phyloP scores from a whole-genome alignment of 2,797 vertebrate genomes.

The Natrix natrix region DNA sequence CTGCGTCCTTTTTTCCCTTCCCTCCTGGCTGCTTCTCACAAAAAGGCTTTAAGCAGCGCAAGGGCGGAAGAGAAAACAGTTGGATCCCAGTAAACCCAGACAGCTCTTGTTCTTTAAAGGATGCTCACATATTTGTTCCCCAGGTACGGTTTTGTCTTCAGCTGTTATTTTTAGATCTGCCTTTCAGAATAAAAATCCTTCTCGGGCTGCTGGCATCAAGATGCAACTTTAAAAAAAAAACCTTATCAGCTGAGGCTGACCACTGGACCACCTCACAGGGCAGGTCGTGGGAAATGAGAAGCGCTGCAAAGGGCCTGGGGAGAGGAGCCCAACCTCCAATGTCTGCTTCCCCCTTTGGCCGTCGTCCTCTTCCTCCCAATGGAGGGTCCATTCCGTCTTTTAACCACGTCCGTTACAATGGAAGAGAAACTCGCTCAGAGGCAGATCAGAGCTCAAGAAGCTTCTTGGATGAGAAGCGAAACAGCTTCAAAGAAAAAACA shows the following conservation, averaged over 20 bases:
- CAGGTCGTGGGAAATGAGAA: fast-evolving
- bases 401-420: too few relatives aligned
- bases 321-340: not conserved
- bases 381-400: too few relatives aligned
- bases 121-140: not conserved
- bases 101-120: not conserved
- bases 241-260: not conserved
- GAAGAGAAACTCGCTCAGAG: too few relatives aligned
- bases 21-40: not conserved
- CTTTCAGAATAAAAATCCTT: not conserved
- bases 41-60: not conserved
- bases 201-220: not conserved
- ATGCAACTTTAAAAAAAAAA: not conserved
- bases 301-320: not conserved
- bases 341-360: not conserved
- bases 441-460: too few relatives aligned
- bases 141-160: not conserved
- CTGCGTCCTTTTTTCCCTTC: not conserved
- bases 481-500: not conserved
- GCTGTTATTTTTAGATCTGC: not conserved
- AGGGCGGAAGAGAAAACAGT: not conserved
- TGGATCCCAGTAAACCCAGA: not conserved
- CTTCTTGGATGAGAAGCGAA: too few relatives aligned
- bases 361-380: too few relatives aligned
- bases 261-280: not conserved